Conservation (phyloP, 23 tunicate genomes). For the Ciona savignyi region DNA sequence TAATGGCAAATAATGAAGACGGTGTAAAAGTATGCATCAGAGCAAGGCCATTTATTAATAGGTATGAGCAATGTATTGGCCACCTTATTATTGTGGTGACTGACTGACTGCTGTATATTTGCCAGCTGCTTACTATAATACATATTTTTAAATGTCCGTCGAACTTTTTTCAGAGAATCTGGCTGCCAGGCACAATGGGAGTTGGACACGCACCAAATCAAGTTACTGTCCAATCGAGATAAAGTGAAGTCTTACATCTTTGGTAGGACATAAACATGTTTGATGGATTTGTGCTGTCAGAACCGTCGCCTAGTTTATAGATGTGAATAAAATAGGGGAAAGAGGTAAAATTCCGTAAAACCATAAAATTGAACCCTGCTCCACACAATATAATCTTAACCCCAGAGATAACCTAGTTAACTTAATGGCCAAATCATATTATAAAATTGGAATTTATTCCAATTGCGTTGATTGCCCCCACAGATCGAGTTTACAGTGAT, state of each 20-base stretch:
- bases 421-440: no score
- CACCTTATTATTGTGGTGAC: not conserved
- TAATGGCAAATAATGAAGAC: slow-evolving; percentile 3
- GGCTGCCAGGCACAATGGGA: slow-evolving; percentile 34
- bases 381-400: no score
- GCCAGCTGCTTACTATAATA: not conserved
- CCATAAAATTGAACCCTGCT: no score
- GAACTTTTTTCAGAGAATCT: slow-evolving; percentile 16
- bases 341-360: no score
- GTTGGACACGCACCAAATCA: slow-evolving; percentile 40
- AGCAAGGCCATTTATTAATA: slow-evolving; percentile 25
- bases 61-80: slow-evolving; percentile 6
- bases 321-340: no score
- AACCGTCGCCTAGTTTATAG: no score
- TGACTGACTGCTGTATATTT: not conserved
- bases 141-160: not conserved
- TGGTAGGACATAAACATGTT: slow-evolving; percentile 21
- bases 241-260: slow-evolving; percentile 29
- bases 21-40: slow-evolving; percentile 55
- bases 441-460: not conserved
- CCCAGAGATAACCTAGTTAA: no score
- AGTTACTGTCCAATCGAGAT: slow-evolving; percentile 6
- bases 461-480: not conserved
- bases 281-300: no score
- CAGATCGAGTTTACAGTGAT: slow-evolving; percentile 71